Evolutionary conservation across 2,797 vertebrate genomes (phyloP), one percentile per base, ranked within the genome.

Genomic region (Sebastolobus alascanus): DNA sequence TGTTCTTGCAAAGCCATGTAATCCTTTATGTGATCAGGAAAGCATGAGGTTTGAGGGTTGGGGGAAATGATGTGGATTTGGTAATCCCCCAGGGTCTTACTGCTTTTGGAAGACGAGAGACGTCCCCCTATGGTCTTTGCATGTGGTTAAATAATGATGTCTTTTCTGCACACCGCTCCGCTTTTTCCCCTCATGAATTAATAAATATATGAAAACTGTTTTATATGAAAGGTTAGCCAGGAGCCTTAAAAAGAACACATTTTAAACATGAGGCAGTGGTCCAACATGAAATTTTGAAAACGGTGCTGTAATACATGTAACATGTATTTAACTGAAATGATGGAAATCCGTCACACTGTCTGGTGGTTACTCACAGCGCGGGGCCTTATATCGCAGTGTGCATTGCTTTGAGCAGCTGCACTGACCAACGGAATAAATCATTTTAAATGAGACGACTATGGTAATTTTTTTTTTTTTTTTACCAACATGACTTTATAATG

Each of bases 21-120:
- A 93, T 90, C 92, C 90, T 88, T 84, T 88, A 79, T 93, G 90
- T 93, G 89, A 92, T 92, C 88, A 78, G 69, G 60, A 87, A 84
- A 68, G 85, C 84, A 77, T 89, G 87, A 90, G 88, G 82, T 79
- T 82, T 73, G 70, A 82, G 81, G 80, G 76, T 54, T 84, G 80
- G 75, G 72, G 81, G 83, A 82, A 90, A 88, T 88, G 64, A 89
- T 89, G 90, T 86, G 86, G 80, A 87, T 87, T 87, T 83, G 82
- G 67, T 89, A 90, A 92, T 91, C 84, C 89, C 82, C 83, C 33
- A 60, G 86, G 84, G 88, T 89, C 71, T 86, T 76, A 89, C 87
- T 87, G 84, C 87, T 79, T 86, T 89, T 67, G 73, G 80, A 90
- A 88, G 91, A 91, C 63, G 27, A 61, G 60, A 87, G 71, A 69